Conservation (phyloP, 1,140 invertebrate species). For the Eubasilissa regina region DNA sequence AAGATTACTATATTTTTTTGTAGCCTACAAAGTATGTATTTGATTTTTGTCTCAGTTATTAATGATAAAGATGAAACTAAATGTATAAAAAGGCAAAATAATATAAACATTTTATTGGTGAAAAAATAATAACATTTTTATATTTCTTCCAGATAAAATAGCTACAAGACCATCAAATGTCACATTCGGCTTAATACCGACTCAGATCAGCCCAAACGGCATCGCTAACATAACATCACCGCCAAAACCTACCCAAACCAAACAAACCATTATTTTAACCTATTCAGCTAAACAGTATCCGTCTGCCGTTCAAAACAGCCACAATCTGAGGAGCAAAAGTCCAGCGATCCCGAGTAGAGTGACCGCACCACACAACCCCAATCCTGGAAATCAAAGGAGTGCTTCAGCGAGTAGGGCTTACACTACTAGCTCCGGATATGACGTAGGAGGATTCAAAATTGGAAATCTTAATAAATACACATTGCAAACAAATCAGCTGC, state of each 20-base stretch:
- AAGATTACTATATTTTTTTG: too few relatives aligned
- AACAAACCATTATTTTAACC: slow-evolving; percentile 70
- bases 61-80: too few relatives aligned
- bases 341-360: slow-evolving; percentile 49
- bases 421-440: slow-evolving; percentile 54
- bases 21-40: too few relatives aligned
- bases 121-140: background rate
- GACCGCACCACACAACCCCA: slow-evolving; percentile 29
- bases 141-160: slow-evolving; percentile 46
- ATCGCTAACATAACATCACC: slow-evolving; percentile 65
- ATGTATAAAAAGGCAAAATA: too few relatives aligned
- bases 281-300: slow-evolving; percentile 68
- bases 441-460: slow-evolving; percentile 46
- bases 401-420: slow-evolving; percentile 55
- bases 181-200: slow-evolving; percentile 47
- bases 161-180: slow-evolving; percentile 28
- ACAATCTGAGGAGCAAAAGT: slow-evolving; percentile 53
- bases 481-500: slow-evolving; percentile 81
- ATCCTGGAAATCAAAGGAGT: slow-evolving; percentile 48
- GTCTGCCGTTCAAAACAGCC: slow-evolving; percentile 15
- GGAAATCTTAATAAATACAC: slow-evolving; percentile 71
- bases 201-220: slow-evolving; percentile 51
- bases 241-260: slow-evolving; percentile 64
- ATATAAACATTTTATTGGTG: too few relatives aligned
- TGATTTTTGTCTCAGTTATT: too few relatives aligned